phyloP scores from a whole-genome alignment of 2,888 invertebrate genomes.

The Cantharis flavilabris region DNA sequence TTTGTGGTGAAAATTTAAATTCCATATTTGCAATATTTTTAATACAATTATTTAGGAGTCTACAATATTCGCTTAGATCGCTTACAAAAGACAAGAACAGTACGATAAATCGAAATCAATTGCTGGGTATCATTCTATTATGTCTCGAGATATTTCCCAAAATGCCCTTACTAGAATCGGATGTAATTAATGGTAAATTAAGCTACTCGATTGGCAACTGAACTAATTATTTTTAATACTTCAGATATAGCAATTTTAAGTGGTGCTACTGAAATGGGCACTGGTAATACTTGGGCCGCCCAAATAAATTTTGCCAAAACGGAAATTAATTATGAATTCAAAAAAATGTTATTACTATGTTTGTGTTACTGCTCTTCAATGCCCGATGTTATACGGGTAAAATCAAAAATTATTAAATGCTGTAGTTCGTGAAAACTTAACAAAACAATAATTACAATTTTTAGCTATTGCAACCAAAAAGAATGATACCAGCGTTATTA shows the following conservation, averaged over 20 bases:
- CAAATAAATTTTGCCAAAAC: constrained; percentile 36
- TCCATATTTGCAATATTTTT: background rate
- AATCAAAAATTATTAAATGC: background rate
- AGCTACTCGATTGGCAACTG: background rate
- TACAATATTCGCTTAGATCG: constrained; percentile 38
- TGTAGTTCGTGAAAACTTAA: background rate
- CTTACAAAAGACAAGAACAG: constrained; percentile 28
- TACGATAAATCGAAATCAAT: constrained; percentile 39
- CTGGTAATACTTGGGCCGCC: constrained; percentile 42
- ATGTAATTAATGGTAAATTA: constrained; percentile 43
- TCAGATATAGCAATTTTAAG: constrained; percentile 44
- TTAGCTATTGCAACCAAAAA: constrained; percentile 13
- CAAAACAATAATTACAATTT: background rate
- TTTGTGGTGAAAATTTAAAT: constrained; percentile 15
- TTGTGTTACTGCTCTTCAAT: constrained; percentile 38
- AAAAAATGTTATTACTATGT: constrained; percentile 46
- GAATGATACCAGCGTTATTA: constrained; percentile 25
- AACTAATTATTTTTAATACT: background rate
- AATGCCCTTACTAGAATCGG: constrained; percentile 31
- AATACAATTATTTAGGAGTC: constrained; percentile 34
- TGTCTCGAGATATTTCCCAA: constrained; percentile 42
- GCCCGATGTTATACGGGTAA: background rate
- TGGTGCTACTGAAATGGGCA: constrained; percentile 40
- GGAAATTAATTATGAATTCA: constrained; percentile 46
- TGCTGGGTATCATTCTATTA: constrained; percentile 40